Conservation (phyloP, 2,113 vertebrate genomes). For the Patagioenas fasciata region DNA sequence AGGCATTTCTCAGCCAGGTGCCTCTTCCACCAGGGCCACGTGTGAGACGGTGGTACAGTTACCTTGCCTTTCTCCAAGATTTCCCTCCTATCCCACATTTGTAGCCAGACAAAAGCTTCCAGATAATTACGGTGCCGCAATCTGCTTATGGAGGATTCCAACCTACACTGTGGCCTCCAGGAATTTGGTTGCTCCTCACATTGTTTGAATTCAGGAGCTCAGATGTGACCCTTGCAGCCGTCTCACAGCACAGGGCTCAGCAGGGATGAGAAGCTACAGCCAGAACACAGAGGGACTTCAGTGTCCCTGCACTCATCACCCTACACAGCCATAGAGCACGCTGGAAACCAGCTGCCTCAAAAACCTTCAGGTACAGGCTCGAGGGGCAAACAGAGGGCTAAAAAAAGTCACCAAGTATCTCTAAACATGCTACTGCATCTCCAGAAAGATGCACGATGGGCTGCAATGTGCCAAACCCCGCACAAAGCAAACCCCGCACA, state of each 20-base stretch:
- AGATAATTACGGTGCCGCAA: neutral
- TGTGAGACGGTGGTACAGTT: fast-evolving
- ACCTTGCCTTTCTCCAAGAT: neutral
- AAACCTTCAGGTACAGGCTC: neutral
- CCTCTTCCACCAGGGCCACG: neutral
- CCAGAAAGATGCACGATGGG: fast-evolving
- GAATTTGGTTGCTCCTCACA: neutral
- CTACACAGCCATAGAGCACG: fast-evolving
- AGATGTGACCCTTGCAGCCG: neutral
- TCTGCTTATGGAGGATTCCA: neutral
- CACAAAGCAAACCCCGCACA: neutral
- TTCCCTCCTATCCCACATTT: neutral
- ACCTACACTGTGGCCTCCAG: neutral
- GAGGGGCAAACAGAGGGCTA: fast-evolving
- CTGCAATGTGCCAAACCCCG: fast-evolving
- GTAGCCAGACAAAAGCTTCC: neutral
- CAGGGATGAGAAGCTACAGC: neutral
- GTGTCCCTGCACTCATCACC: neutral
- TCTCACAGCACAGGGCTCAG: neutral
- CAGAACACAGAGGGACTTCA: neutral
- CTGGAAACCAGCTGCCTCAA: neutral
- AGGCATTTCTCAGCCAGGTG: neutral
- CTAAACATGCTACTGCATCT: neutral
- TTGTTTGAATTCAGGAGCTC: neutral
- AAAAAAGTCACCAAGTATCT: fast-evolving